A percentile compares a stretch with the other conserved stretches of the same genome.
These are phyloP conservation scores for Plutomurus gul DNA, from an alignment of 1,140 invertebrate species.

Conservation along the genomic window DNA sequence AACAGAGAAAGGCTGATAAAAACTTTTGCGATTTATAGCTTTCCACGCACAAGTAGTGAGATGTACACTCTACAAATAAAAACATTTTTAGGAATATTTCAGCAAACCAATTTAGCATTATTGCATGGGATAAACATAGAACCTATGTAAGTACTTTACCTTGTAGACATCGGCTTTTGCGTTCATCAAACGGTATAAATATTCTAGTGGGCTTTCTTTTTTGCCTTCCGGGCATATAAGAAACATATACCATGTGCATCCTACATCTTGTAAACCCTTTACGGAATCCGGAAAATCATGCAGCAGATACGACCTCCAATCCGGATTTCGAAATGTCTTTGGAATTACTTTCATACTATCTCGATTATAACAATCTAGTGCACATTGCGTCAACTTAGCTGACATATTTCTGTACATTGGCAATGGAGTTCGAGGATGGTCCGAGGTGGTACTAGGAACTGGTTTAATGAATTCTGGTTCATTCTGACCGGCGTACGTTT, in stretches of 20 bases:
- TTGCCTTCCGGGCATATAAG: not conserved
- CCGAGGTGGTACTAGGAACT: not conserved
- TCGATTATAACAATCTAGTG: not conserved
- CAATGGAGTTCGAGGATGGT: no score
- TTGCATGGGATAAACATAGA: not conserved
- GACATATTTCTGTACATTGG: no score
- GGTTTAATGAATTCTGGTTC: not conserved
- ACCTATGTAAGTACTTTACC: not conserved
- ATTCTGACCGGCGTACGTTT: not conserved
- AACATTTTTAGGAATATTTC: not conserved
- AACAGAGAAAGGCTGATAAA: not conserved
- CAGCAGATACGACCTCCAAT: not conserved
- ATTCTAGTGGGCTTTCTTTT: not conserved
- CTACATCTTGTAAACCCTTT: not conserved
- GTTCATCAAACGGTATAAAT: not conserved
- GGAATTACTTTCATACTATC: not conserved
- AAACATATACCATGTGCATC: not conserved
- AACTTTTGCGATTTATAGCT: not conserved
- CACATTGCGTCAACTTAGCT: no score
- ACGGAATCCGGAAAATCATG: not conserved
- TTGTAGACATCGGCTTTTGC: not conserved
- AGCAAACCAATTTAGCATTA: no score
- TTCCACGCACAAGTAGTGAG: not conserved
- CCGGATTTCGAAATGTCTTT: not conserved
- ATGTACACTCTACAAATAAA: not conserved